phyloP scores from a whole-genome alignment of 2,797 vertebrate genomes.

The Hirundo rustica region DNA sequence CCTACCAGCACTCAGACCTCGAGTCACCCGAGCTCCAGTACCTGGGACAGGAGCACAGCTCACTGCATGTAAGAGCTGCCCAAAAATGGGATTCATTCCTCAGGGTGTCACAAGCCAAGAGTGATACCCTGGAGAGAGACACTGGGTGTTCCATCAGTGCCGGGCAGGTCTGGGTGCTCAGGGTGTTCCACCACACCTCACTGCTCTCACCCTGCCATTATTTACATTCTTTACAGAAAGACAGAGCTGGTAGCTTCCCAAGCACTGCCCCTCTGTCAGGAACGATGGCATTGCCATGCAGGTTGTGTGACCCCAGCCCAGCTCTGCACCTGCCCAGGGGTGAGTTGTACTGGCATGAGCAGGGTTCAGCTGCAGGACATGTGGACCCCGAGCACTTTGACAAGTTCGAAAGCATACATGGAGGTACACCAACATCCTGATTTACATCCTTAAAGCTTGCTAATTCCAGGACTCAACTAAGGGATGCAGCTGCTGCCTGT shows the following conservation, averaged over 20 bases:
- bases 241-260: fast-evolving
- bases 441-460: not conserved
- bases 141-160: not conserved
- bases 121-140: not conserved
- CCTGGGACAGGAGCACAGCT: not conserved
- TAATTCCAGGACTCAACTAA: not conserved
- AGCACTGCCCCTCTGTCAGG: not conserved
- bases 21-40: fast-evolving
- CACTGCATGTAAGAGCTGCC: not conserved
- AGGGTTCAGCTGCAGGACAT: not conserved
- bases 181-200: not conserved
- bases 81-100: not conserved
- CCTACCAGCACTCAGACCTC: not conserved
- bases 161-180: not conserved
- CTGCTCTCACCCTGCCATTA: no score
- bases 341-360: fast-evolving
- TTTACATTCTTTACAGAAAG: not conserved
- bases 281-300: fast-evolving
- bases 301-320: not conserved
- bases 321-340: not conserved
- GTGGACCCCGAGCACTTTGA: fast-evolving
- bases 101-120: not conserved
- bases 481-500: not conserved
- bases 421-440: not conserved
- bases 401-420: fast-evolving